phyloP scores from a whole-genome alignment of 1,140 invertebrate species.

The Caerostris darwini region DNA sequence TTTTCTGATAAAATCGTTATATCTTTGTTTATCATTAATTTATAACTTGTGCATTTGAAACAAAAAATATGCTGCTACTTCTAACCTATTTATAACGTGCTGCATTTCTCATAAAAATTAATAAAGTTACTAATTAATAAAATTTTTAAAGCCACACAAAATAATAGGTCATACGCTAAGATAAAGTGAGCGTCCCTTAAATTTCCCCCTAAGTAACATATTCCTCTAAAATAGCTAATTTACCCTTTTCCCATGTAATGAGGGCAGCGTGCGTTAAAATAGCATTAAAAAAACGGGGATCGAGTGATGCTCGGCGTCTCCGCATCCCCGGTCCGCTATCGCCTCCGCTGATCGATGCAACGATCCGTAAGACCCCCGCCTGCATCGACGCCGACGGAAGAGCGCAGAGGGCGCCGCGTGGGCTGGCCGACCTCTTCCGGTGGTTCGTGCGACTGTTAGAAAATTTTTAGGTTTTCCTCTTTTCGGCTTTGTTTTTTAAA shows the following conservation, averaged over 20 bases:
- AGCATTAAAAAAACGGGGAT: not conserved
- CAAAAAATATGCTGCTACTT: too few relatives aligned
- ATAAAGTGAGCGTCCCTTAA: not conserved
- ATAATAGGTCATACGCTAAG: not conserved
- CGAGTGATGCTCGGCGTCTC: not conserved
- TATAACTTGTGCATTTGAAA: too few relatives aligned
- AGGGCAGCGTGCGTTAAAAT: not conserved
- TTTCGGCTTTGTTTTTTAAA: not conserved
- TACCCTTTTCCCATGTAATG: not conserved
- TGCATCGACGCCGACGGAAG: not conserved
- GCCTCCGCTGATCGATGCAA: constrained; percentile 16
- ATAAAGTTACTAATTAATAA: too few relatives aligned
- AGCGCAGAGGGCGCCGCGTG: constrained; percentile 9
- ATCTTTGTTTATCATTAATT: too few relatives aligned
- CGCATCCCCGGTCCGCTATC: constrained; percentile 17
- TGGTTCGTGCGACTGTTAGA: not conserved
- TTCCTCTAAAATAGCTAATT: not conserved
- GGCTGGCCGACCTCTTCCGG: constrained; percentile 8
- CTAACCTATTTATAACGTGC: too few relatives aligned
- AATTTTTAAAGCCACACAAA: too few relatives aligned
- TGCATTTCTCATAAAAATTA: too few relatives aligned
- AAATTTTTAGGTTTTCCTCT: not conserved
- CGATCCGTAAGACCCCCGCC: constrained; percentile 39
- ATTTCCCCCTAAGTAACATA: not conserved
- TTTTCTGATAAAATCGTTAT: too few relatives aligned